phyloP scores from a whole-genome alignment of 2,797 vertebrate species.

The Vireo griseus region DNA sequence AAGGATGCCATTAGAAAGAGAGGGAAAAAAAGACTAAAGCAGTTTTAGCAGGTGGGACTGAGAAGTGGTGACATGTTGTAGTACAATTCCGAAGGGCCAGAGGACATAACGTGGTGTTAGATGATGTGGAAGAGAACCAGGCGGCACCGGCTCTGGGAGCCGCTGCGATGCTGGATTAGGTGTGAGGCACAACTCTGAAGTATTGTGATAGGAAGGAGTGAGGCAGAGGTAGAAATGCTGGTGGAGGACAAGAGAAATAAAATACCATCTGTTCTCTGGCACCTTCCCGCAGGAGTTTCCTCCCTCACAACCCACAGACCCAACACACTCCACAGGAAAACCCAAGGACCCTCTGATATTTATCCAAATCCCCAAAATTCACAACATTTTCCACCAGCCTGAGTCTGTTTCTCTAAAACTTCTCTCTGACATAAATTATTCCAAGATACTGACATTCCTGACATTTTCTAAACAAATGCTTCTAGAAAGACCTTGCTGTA shows the following conservation, averaged over 20 bases:
- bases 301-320: not conserved
- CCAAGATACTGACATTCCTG: not conserved
- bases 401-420: not conserved
- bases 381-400: not conserved
- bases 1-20: not conserved
- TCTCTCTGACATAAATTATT: not conserved
- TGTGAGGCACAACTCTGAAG: conserved; percentile 19
- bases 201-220: not conserved
- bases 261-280: not conserved
- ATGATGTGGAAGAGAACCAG: conserved; percentile 22
- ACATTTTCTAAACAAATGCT: not conserved
- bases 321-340: not conserved
- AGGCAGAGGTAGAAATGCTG: conserved; percentile 34
- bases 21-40: not conserved
- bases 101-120: conserved; percentile 12
- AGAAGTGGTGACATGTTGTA: conserved; percentile 55
- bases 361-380: not conserved
- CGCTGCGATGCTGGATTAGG: conserved; percentile 21
- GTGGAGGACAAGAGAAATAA: conserved; percentile 1
- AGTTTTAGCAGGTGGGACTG: conserved; percentile 45
- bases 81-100: not conserved
- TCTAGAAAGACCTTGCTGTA: not conserved
- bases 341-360: not conserved
- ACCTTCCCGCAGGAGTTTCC: not conserved
- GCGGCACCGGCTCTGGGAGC: not conserved